These are phyloP conservation scores for Umimayanthus kanabou DNA, from an alignment of 92 coral and sea anemone species.

Conservation along the genomic window DNA sequence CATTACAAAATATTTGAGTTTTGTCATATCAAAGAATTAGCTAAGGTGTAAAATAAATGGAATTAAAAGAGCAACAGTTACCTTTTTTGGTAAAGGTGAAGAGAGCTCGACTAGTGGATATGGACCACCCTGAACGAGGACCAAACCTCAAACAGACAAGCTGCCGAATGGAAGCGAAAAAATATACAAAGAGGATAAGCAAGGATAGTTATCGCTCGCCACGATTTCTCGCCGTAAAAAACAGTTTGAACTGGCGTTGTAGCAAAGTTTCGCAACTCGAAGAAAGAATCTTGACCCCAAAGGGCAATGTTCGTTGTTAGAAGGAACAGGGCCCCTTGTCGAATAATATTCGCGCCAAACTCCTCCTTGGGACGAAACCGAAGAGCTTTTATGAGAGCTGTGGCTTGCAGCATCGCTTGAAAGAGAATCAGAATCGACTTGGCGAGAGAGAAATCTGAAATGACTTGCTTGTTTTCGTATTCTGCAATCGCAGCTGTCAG, in stretches of 20 bases:
- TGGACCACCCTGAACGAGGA: constrained; percentile 77
- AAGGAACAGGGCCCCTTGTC: constrained; percentile 93
- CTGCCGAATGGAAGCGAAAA: constrained; percentile 96
- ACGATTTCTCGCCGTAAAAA: constrained; percentile 93
- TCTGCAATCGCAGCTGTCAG: constrained; percentile 96
- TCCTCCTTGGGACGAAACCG: constrained; percentile 88
- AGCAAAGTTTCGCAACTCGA: constrained; percentile 87
- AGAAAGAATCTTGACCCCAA: constrained; percentile 96
- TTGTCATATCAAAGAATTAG: not conserved
- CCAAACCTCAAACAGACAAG: constrained; percentile 96
- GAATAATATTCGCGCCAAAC: constrained; percentile 85
- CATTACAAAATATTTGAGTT: not conserved
- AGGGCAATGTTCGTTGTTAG: constrained; percentile 91
- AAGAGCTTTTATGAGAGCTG: constrained; percentile 87
- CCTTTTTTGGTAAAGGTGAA: not conserved
- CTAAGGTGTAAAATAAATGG: not conserved
- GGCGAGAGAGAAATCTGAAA: constrained; percentile 86
- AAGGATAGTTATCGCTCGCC: constrained; percentile 90
- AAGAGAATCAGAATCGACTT: constrained; percentile 78
- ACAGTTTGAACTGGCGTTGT: constrained; percentile 91
- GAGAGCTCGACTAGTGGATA: constrained; percentile 32
- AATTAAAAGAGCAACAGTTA: not conserved
- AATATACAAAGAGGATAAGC: constrained; percentile 95
- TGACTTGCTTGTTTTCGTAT: constrained; percentile 70
- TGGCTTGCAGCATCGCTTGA: constrained; percentile 92